Evolutionary conservation across 2,888 invertebrate species (phyloP), one percentile per base, ranked within the genome.

Genomic region (Pristionchus maxplancki): DNA sequence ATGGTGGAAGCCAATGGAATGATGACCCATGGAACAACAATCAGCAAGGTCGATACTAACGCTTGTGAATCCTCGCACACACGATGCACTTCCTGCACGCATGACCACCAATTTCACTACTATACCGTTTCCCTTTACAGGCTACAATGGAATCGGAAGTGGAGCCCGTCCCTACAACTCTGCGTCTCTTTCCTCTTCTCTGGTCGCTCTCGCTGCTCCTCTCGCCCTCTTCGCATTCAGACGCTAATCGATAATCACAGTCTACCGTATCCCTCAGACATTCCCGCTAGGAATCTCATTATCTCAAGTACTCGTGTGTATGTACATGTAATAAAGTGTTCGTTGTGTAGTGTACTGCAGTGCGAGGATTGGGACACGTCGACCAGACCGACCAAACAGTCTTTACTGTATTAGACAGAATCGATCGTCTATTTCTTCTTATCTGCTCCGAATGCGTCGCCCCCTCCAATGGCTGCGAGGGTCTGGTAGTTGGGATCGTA

Each of bases 101-200:
- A 40, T 13, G n/a, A 78, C 78, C 44, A 78, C 78, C 17, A 71
- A 78, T 78, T n/a, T 1, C 78, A 78, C 78, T 8, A 44, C n/a
- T 17, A 44, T 78, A 78, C 48, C 40, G 44, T 78, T 48, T 44
- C 50, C 9, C 53, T 31, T n/a, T 53, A 15, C 83, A 83, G 83
- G 83, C 4, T 83, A 50, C 83, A 31, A 31, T 64, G 85, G 64
- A 64, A 85, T 85, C 64, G 85, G 85, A 85, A 34, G 40, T n/a
- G 85, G 85, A 37, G 85, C 31, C 40, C 85, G 48, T 40, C 85
- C 85, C 1, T 37, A 71, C 71, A 78, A 44, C n/a, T 83, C 82
- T 83, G 82, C 82, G 20, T 83, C 82, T 50, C 53, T 83, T 9
- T 31, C 37, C 28, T n/a, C 48, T 24, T 83, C 82, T 83, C 34